phyloP scores from a whole-genome alignment of 2,888 invertebrate genomes.

The Drosophila pseudotakahashii region DNA sequence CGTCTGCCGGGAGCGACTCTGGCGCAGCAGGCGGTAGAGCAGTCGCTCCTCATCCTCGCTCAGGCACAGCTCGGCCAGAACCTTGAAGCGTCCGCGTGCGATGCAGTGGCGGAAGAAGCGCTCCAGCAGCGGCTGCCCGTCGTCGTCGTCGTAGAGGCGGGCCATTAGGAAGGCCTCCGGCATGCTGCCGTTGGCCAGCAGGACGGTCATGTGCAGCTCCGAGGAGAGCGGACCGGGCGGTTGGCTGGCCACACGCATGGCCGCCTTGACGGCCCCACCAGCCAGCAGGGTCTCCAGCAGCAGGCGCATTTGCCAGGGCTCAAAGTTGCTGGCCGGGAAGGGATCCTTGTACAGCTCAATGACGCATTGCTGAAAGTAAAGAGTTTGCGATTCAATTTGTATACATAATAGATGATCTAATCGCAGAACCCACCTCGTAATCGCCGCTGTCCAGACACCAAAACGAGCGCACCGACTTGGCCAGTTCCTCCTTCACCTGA shows the following conservation, averaged over 20 bases:
- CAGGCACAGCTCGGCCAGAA: constrained; percentile 80
- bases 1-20: constrained; percentile 67
- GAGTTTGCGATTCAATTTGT: too few species aligned
- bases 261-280: constrained; percentile 69
- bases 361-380: constrained; percentile 2
- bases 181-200: constrained; percentile 81
- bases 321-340: constrained; percentile 60
- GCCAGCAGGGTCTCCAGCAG: constrained; percentile 77
- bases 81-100: constrained; percentile 68
- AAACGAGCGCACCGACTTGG: constrained; percentile 93
- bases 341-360: not conserved
- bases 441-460: constrained; percentile 96
- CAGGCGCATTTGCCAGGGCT: constrained; percentile 82
- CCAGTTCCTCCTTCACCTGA: constrained; percentile 86
- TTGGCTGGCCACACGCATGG: constrained; percentile 75
- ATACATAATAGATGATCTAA: too few species aligned
- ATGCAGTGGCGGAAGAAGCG: constrained; percentile 81
- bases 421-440: constrained; percentile 87
- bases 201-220: constrained; percentile 74
- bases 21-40: constrained; percentile 76
- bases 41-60: constrained; percentile 80
- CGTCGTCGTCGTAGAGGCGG: constrained; percentile 73
- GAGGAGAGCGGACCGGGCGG: constrained; percentile 74
- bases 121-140: constrained; percentile 74
- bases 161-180: constrained; percentile 83